Base-by-base conservation (phyloP, 2,113 vertebrate genomes). In the Lynx canadensis region DNA sequence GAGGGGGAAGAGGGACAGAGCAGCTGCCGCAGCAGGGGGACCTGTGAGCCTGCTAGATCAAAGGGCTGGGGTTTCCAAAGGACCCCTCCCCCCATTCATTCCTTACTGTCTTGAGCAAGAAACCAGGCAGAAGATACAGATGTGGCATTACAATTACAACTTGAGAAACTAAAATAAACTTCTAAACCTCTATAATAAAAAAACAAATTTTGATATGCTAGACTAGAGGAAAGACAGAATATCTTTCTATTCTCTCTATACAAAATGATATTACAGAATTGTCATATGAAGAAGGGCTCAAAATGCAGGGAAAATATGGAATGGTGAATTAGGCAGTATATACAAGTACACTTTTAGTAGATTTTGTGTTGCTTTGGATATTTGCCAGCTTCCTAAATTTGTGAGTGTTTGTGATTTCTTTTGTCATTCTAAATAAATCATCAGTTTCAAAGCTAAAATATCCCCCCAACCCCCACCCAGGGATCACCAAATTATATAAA, bases 321-420 rank as follows among this genome's bases (percentile, higher is more conserved):
- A 48, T 83, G 73, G 57, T 71, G 2, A 91, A 81, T 95, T 31
- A 79, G 48, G 4, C 8, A 91, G 36, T 95, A 91, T 16, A 63
- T 87, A 55, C 4, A 83, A 41, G 38, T 57, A 50, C 27, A 33
- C 21, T 55, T 68, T 76, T 63, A 31, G 1, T 79, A 79, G 36
- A n/a, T 68, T 50, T 94, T 60, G 21, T 89, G 41, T 41, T 76
- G 25, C 7, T 95, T 95, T 87, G 74, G 41, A 13, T 79, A 52
- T 81, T 96, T 93, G 79, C 25, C 9, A 45, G 14, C n/a, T 63
- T 91, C 87, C 50, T 76, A 69, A 90, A 91, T 81, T 89, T 69
- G 29, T 73, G 86, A 89, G 92, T 86, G 48, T 36, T 88, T 91
- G 66, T 76, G 55, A 89, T 84, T 98, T 93, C 5, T 89, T 87